Evolutionary conservation across 2,888 invertebrate species (phyloP).

Genomic region (Meteorus cinctellus): DNA sequence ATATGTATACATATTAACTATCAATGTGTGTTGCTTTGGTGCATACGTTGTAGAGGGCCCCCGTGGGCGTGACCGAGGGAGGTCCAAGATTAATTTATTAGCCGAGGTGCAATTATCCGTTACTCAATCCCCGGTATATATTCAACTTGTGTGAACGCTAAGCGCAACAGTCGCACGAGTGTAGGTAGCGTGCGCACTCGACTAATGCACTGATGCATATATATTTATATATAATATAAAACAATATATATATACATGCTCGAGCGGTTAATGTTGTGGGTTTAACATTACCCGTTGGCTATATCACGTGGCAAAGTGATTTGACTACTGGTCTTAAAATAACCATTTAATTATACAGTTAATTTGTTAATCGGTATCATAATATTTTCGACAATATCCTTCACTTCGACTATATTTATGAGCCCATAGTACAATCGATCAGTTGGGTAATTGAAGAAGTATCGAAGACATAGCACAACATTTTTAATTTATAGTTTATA

Average conservation of each 20-base stretch:
- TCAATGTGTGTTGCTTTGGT: not conserved
- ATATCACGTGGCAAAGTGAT: conserved; percentile 39
- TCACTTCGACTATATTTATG: not conserved
- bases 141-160: conserved; percentile 36
- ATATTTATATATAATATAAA: conserved; percentile 30
- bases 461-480: no score
- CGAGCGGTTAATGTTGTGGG: conserved; percentile 34
- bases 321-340: conserved; percentile 63
- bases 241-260: conserved; percentile 19
- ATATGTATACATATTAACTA: not conserved
- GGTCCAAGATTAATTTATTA: conserved; percentile 67
- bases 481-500: no score
- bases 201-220: conserved; percentile 34
- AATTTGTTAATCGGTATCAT: conserved; percentile 46
- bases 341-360: conserved; percentile 59
- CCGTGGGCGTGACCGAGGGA: conserved; percentile 66
- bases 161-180: conserved; percentile 18
- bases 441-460: no score
- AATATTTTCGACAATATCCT: conserved; percentile 31
- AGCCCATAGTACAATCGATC: no score
- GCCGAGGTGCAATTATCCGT: conserved; percentile 66
- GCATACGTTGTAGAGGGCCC: conserved; percentile 7
- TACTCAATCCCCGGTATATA: conserved; percentile 57
- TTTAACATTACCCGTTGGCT: conserved; percentile 41
- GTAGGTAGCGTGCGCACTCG: conserved; percentile 31